Percentiles rank a stretch among this genome's conserved stretches.
phyloP scores from a whole-genome alignment of 2,888 invertebrate genomes.

The Steromphala cineraria region DNA sequence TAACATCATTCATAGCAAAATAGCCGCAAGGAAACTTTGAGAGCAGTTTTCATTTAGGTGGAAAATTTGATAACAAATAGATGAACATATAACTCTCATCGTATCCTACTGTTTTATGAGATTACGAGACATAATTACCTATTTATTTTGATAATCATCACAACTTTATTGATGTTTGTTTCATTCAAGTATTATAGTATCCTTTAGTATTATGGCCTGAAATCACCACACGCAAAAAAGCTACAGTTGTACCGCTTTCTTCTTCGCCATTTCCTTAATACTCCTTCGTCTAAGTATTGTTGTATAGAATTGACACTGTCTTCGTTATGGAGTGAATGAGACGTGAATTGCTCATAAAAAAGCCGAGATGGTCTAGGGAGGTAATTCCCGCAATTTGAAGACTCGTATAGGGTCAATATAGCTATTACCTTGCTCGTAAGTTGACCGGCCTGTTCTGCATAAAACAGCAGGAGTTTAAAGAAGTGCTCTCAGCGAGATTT shows the following conservation, averaged over 20 bases:
- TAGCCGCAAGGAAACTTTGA: too few species aligned
- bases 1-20: too few species aligned
- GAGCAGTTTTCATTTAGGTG: not conserved
- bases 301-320: not conserved
- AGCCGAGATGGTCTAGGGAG: not conserved
- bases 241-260: too few species aligned
- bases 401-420: not conserved
- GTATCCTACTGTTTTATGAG: not conserved
- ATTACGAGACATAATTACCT: not conserved
- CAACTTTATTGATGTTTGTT: too few species aligned
- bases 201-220: too few species aligned
- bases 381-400: constrained; percentile 1
- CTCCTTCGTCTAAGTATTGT: not conserved
- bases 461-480: not conserved
- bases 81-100: not conserved
- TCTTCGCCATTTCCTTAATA: not conserved
- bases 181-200: too few species aligned
- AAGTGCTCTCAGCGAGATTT: not conserved
- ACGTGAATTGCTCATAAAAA: not conserved
- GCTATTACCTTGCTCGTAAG: not conserved
- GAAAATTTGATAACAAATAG: not conserved
- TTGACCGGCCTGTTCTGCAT: not conserved
- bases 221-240: too few species aligned
- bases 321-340: not conserved
- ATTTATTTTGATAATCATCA: not conserved